phyloP scores from a whole-genome alignment of 2,888 invertebrate genomes.

The Drosophila mimica region DNA sequence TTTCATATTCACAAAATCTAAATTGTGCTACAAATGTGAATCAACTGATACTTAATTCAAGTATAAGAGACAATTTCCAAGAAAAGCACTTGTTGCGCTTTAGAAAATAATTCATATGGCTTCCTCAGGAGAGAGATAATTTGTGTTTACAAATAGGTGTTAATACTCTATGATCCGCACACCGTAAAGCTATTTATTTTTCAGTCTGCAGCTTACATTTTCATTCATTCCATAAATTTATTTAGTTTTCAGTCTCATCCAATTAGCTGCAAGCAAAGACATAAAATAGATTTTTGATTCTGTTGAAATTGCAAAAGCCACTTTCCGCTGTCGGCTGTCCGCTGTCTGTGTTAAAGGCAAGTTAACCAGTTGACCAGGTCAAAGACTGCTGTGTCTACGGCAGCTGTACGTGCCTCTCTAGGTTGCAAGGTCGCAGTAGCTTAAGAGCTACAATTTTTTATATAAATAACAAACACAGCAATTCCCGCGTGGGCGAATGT shows the following conservation, averaged over 20 bases:
- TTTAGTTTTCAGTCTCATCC: constrained; percentile 1
- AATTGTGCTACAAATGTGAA: neutral
- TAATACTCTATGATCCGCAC: neutral
- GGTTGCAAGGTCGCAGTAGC: constrained; percentile 46
- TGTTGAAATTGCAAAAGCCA: constrained; percentile 41
- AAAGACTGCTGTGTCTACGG: constrained; percentile 14
- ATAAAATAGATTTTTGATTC: constrained; percentile 3
- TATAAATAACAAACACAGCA: constrained; percentile 31
- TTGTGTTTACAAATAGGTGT: neutral
- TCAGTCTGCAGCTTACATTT: neutral
- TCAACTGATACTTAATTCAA: neutral
- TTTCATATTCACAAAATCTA: neutral
- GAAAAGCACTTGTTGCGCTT: neutral
- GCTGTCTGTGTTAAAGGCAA: neutral
- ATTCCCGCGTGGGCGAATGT: constrained; percentile 23
- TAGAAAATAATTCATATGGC: neutral
- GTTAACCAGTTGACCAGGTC: constrained; percentile 23
- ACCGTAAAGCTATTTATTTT: neutral
- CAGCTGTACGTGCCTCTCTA: constrained; percentile 4
- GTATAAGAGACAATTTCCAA: neutral
- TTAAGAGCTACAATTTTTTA: constrained; percentile 45
- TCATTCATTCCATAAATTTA: no score
- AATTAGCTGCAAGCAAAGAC: constrained; percentile 17
- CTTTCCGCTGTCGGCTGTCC: constrained; percentile 4
- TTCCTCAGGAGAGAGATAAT: neutral